phyloP scores from a whole-genome alignment of 2,113 vertebrate species.

The Mobula birostris region DNA sequence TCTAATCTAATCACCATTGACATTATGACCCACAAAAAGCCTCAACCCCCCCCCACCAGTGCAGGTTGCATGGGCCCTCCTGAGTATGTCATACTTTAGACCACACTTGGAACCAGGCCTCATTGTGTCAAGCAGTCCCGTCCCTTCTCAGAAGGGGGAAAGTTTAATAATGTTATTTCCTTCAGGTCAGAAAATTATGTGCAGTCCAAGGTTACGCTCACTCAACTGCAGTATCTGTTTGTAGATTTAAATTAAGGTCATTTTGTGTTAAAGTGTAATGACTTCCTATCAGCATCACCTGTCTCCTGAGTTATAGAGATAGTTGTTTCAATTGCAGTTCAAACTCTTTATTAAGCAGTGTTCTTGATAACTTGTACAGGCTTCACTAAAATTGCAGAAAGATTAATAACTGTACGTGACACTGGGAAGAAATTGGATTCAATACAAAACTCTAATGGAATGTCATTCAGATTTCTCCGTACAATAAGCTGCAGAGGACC shows the following conservation, averaged over 20 bases:
- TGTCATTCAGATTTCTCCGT: not conserved
- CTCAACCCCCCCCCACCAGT: not conserved
- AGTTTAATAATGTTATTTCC: not conserved
- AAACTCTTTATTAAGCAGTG: not conserved
- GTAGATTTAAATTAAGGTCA: conserved; percentile 29
- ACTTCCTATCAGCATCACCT: conserved; percentile 50
- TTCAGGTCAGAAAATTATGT: not conserved
- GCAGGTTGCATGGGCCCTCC: too few species aligned
- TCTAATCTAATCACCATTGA: too few species aligned
- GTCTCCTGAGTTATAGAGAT: conserved; percentile 61
- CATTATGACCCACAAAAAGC: too few species aligned
- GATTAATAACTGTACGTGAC: conserved; percentile 44
- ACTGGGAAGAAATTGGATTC: conserved; percentile 45
- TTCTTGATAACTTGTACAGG: not conserved
- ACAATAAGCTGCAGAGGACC: not conserved
- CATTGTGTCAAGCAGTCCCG: not conserved
- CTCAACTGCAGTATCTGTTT: not conserved
- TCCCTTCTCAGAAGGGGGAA: not conserved
- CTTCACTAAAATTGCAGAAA: conserved; percentile 42
- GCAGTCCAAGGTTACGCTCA: not conserved
- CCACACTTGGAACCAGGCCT: not conserved
- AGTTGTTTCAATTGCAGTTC: conserved; percentile 44
- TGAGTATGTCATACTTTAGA: not conserved
- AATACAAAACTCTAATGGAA: conserved; percentile 40
- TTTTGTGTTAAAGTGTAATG: conserved; percentile 48